Evolutionary conservation across 2,113 vertebrate species (phyloP).

Genomic region (Datnioides undecimradiatus): DNA sequence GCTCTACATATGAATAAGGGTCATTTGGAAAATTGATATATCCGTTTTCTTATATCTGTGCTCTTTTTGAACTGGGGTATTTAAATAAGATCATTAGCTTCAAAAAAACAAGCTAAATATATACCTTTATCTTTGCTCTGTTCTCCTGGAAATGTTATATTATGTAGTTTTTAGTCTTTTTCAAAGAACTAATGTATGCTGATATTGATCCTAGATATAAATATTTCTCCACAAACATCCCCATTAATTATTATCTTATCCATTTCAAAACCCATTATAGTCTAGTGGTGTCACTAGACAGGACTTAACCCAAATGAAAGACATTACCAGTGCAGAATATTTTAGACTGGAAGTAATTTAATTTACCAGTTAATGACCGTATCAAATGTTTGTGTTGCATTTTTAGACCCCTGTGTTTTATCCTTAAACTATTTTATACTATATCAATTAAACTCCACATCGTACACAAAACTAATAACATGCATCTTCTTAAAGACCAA

Average conservation of each 20-base stretch:
- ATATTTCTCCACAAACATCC: neutral
- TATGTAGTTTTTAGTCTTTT: neutral
- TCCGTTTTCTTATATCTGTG: slow-evolving; percentile 67
- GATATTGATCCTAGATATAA: neutral
- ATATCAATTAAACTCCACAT: neutral
- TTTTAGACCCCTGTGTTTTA: neutral
- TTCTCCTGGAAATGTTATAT: neutral
- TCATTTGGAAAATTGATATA: slow-evolving; percentile 80
- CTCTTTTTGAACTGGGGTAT: slow-evolving; percentile 40
- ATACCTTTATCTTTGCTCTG: slow-evolving; percentile 30
- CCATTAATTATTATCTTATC: neutral
- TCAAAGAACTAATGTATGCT: neutral
- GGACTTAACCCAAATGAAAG: neutral
- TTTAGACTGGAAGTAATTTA: neutral
- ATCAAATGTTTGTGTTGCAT: neutral
- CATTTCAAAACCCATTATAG: neutral
- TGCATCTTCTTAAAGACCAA: neutral
- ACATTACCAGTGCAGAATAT: neutral
- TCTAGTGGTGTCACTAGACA: neutral
- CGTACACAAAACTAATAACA: neutral
- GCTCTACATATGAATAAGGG: slow-evolving; percentile 82
- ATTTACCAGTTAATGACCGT: neutral
- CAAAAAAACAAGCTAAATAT: slow-evolving; percentile 14
- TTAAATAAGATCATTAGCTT: slow-evolving; percentile 34
- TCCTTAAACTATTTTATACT: too few relatives aligned